Base-by-base conservation (phyloP, 2,113 vertebrate genomes). In the Dolichotis patagonum region DNA sequence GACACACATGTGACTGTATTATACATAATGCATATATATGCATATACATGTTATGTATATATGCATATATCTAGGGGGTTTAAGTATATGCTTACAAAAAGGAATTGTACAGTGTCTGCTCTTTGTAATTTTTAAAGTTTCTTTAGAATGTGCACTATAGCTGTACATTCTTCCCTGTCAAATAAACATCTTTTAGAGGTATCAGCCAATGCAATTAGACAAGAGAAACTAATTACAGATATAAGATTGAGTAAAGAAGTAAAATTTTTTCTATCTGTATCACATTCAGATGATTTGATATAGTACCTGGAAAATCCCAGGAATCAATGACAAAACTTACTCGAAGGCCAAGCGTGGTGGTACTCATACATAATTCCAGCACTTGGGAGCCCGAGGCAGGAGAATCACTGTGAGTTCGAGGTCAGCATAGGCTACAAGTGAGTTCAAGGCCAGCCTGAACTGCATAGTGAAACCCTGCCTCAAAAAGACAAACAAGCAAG, bases 181-280 rank as follows among this genome's bases (percentile, higher is more conserved):
- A 5, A 52, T 38, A 65, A 30, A 83, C 7, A 19, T 83, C 54
- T 78, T 86, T 78, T 84, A 67, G 90, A 56, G 43, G 43, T 62
- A 26, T 71, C 84, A 73, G 28, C 77, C 69, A 56, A 84, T 93
- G 83, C 83, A 96, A 17, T 91, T 91, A 87, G 49, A 83, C 30
- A 84, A 52, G 82, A 78, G 43, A 93, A 95, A 78, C 56, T n/a
- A 93, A 67, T 83, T 24, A 62, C 16, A 1, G 12, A 6, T 13
- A 13, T 58, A 93, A 87, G 60, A 93, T 58, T 71, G 26, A 41
- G 32, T 86, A 43, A 65, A 85, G 49, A 90, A 67, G 38, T 49
- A 83, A 78, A 49, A 32, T 43, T 41, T 52, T 43, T 19, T n/a
- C n/a, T 26, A 43, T 77, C 41, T 77, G 28, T 13, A 14, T 77